Percentiles rank a stretch among this genome's conserved stretches.
Evolutionary conservation across 2,888 invertebrate genomes (phyloP).

Genomic region (Opisthograptis luteolata): DNA sequence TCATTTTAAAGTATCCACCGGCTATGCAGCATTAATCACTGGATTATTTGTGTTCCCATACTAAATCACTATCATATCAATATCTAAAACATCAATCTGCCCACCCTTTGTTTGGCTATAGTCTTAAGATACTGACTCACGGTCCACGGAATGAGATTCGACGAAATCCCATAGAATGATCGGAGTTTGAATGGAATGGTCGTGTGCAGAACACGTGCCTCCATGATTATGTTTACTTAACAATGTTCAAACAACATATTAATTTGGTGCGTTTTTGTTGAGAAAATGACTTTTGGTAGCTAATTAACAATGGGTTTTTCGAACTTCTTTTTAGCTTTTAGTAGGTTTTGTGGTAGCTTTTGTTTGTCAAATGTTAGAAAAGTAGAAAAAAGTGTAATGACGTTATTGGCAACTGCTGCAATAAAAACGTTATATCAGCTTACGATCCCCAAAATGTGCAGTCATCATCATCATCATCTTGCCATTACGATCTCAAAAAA

Average conservation of each 20-base stretch:
- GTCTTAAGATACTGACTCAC: constrained; percentile 78
- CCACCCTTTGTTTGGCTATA: constrained; percentile 76
- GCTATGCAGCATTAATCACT: constrained; percentile 41
- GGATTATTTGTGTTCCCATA: constrained; percentile 74
- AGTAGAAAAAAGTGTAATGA: too few relatives aligned
- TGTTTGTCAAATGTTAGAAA: background rate
- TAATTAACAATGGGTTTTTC: constrained; percentile 38
- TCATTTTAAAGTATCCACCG: constrained; percentile 20
- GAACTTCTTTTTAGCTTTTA: background rate
- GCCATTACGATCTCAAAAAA: too few relatives aligned
- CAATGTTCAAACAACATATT: constrained; percentile 83
- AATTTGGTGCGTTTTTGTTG: constrained; percentile 77
- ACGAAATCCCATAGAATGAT: constrained; percentile 72
- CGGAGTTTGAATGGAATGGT: constrained; percentile 60
- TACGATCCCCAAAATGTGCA: too few relatives aligned
- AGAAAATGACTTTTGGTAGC: constrained; percentile 73
- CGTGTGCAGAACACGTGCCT: constrained; percentile 74
- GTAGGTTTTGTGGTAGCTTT: constrained; percentile 2
- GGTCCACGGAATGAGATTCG: constrained; percentile 71
- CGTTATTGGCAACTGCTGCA: too few relatives aligned
- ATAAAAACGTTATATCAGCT: too few relatives aligned
- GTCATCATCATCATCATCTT: too few relatives aligned
- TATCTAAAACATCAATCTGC: constrained; percentile 79
- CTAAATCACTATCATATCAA: constrained; percentile 79
- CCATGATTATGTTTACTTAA: constrained; percentile 80